Percentiles rank a stretch among this genome's conserved stretches.
phyloP scores from a whole-genome alignment of 1,140 invertebrate species.

The Drosophila arawakana region DNA sequence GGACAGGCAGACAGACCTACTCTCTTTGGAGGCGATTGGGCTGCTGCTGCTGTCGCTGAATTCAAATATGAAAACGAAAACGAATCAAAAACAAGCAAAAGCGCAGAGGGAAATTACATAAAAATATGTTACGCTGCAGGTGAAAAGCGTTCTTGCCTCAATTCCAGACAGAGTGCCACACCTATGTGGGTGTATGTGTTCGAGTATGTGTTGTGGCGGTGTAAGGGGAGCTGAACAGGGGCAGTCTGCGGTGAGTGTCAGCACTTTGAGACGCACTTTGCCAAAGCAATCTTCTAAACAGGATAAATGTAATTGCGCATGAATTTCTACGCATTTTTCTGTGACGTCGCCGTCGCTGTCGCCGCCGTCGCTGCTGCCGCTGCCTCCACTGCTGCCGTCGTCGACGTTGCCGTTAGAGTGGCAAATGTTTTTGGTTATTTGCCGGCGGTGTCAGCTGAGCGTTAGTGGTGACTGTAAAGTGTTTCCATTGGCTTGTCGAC shows the following conservation, averaged over 20 bases:
- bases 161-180: constrained; percentile 7
- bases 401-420: constrained; percentile 54
- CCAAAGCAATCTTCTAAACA: constrained; percentile 84
- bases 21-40: constrained; percentile 18
- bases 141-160: constrained; percentile 26
- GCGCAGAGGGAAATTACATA: constrained; percentile 70
- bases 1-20: neutral
- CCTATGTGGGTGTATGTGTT: neutral
- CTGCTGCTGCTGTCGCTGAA: constrained; percentile 12
- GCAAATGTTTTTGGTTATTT: constrained; percentile 67
- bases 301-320: constrained; percentile 85
- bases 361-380: constrained; percentile 33
- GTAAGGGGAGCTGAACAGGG: constrained; percentile 7
- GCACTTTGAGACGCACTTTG: constrained; percentile 80
- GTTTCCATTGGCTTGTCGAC: constrained; percentile 54
- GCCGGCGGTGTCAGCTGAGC: constrained; percentile 50
- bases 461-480: constrained; percentile 34
- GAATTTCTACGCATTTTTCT: constrained; percentile 84
- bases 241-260: constrained; percentile 53
- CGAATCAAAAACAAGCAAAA: constrained; percentile 79
- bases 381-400: constrained; percentile 1
- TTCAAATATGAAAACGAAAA: constrained; percentile 77
- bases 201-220: constrained; percentile 3
- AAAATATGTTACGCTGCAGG: constrained; percentile 60
- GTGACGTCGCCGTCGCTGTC: constrained; percentile 33